Evolutionary conservation across 2,888 invertebrate genomes (phyloP), one percentile per base, ranked within the genome.

Genomic region (Chalcis sispes): DNA sequence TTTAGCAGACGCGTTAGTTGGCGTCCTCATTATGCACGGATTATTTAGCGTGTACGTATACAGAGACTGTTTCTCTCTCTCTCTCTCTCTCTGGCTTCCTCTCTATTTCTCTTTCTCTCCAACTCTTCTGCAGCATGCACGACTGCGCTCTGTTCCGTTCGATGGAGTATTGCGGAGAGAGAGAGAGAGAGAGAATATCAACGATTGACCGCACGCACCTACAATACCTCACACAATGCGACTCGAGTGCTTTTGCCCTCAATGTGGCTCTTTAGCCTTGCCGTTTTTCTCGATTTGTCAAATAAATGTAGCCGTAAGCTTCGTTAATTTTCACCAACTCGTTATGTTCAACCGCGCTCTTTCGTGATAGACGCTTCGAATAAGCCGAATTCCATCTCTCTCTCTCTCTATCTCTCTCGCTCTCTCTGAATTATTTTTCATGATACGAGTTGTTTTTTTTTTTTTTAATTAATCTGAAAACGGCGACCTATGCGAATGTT

Each of bases 11-110:
- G 18, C 42, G 52, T 58, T 70, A 64, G 75, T 64, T 64, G 61
- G 18, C 56, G 61, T 54, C 56, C 72, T 76, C 71, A 64, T 72
- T 75, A 75, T 65, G 59, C 59, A 42, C 59, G 71, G 75, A 75
- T 75, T 76, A 76, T 76, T 76, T 72, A 71, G 64, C 64, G 42
- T 32, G 59, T 2, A 48, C 13, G 62, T 8, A 23, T 23, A n/a
- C n/a, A n/a, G n/a, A n/a, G n/a, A n/a, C n/a, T n/a, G n/a, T n/a
- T n/a, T n/a, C n/a, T n/a, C n/a, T n/a, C n/a, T n/a, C n/a, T n/a
- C n/a, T n/a, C n/a, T n/a, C n/a, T n/a, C n/a, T n/a, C n/a, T n/a
- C n/a, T n/a, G n/a, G n/a, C n/a, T n/a, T n/a, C n/a, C n/a, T n/a
- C n/a, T n/a, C n/a, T n/a, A n/a, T n/a, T n/a, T n/a, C n/a, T n/a